A percentile compares a stretch with the other conserved stretches of the same genome.
Evolutionary conservation across 2,113 vertebrate genomes (phyloP).

Genomic region (Corvus cornix): DNA sequence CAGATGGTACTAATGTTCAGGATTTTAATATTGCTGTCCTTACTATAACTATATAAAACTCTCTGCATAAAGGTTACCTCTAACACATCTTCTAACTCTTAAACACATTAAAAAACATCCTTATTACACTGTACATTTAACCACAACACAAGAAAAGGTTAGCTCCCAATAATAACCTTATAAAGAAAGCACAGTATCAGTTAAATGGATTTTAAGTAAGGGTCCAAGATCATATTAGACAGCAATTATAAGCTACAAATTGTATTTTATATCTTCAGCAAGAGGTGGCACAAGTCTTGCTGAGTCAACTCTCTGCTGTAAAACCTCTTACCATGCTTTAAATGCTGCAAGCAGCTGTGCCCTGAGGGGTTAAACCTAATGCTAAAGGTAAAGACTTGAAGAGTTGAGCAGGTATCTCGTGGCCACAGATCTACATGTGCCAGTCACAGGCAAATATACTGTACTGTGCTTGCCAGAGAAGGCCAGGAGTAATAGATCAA

Average conservation of each 20-base stretch:
- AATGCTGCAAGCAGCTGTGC: neutral
- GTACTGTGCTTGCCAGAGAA: neutral
- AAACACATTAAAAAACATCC: slow-evolving; percentile 53
- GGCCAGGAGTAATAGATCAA: neutral
- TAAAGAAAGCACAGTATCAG: slow-evolving; percentile 61
- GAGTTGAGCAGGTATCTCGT: neutral
- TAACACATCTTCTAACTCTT: slow-evolving; percentile 49
- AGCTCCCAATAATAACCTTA: slow-evolving; percentile 52
- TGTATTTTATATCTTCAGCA: slow-evolving; percentile 45
- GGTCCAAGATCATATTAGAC: slow-evolving; percentile 55
- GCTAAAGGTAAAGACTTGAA: slow-evolving; percentile 26
- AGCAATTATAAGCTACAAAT: slow-evolving; percentile 58
- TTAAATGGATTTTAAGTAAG: slow-evolving; percentile 58
- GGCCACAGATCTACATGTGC: neutral
- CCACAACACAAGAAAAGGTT: slow-evolving; percentile 56
- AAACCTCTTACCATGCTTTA: slow-evolving; percentile 9
- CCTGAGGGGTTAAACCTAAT: slow-evolving; percentile 43
- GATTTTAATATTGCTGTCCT: slow-evolving; percentile 47
- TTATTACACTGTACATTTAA: slow-evolving; percentile 44
- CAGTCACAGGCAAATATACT: neutral
- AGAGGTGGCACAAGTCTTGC: slow-evolving; percentile 43
- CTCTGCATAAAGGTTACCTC: slow-evolving; percentile 44
- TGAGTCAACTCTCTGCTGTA: slow-evolving; percentile 50
- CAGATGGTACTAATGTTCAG: neutral
- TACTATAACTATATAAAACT: slow-evolving; percentile 45